Evolutionary conservation across 2,888 invertebrate genomes (phyloP), one percentile per base, ranked within the genome.

Genomic region (Megalurothrips usitatus): DNA sequence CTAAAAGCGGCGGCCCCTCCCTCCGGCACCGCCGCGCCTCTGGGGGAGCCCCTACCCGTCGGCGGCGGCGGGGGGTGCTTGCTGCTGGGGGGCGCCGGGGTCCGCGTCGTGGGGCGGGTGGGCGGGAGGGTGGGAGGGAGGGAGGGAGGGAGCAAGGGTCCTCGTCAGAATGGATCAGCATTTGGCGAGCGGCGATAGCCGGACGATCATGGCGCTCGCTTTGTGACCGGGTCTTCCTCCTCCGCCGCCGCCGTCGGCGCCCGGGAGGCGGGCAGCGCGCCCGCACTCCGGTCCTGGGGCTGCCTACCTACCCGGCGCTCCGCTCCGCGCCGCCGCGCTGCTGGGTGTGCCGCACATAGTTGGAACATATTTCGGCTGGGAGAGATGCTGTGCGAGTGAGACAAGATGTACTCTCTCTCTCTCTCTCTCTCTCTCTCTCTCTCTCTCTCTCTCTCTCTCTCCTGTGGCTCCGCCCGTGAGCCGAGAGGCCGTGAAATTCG

Each of bases 401-500:
- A 43, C 34, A 6, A 43, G 34, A 43, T 43, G 34, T 43, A 6
- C 34, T 43, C 34, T 43, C 34, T 43, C 34, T 43, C 34, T 43
- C 34, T 43, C 34, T 43, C 34, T 43, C 34, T 43, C 34, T 43
- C 34, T 43, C 34, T 43, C 34, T 43, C 34, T 43, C 34, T 43
- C 34, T 43, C 34, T 43, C 34, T 43, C 34, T 43, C 34, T 43
- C 34, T 43, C 34, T 43, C 34, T 43, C 34, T 43, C 34, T 43
- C 34, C 6, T 43, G 34, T 43, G 34, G 34, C 34, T 43, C 34
- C 34, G 34, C 34, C 34, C 14, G 52, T 19, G 52, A 17, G 58
- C 58, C 58, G 58, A 11, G 58, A n/a, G 58, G 12, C 68, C 68
- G 68, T 68, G 68, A 75, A 75, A 26, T 26, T 75, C 68, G 68